A percentile compares a stretch with the other conserved stretches of the same genome.
These are phyloP conservation scores for Chloropsis hardwickii DNA, from an alignment of 2,113 vertebrate species.

Conservation along the genomic window DNA sequence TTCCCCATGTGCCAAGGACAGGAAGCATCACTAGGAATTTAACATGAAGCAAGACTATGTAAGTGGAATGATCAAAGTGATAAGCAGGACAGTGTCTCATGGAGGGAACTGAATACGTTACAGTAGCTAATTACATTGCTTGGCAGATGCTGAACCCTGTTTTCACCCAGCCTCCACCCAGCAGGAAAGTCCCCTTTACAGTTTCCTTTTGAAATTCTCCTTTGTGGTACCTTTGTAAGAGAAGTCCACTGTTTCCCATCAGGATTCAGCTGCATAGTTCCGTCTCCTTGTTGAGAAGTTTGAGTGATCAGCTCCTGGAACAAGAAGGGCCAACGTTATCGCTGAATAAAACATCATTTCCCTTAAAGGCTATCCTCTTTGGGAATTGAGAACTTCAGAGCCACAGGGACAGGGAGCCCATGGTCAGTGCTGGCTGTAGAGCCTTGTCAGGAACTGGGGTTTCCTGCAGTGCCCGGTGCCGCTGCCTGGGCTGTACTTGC, in stretches of 20 bases:
- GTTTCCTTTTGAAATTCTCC: not conserved
- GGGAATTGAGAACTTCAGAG: not conserved
- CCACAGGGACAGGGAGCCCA: not conserved
- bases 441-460: not conserved
- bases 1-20: not conserved
- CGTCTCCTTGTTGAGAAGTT: not conserved
- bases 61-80: not conserved
- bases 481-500: not conserved
- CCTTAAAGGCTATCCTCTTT: not conserved
- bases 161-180: not conserved
- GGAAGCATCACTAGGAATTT: not conserved
- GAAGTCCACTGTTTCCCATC: not conserved
- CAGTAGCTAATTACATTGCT: not conserved
- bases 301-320: not conserved
- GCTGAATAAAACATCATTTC: not conserved
- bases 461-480: accelerated
- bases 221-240: not conserved
- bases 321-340: not conserved
- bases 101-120: not conserved
- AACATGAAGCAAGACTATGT: not conserved
- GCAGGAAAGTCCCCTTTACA: not conserved
- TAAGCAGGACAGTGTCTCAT: not conserved
- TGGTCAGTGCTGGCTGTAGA: not conserved
- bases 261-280: not conserved
- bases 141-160: not conserved